Base-by-base conservation (phyloP, 23 tunicate genomes). In the Clavelina lepadiformis region DNA sequence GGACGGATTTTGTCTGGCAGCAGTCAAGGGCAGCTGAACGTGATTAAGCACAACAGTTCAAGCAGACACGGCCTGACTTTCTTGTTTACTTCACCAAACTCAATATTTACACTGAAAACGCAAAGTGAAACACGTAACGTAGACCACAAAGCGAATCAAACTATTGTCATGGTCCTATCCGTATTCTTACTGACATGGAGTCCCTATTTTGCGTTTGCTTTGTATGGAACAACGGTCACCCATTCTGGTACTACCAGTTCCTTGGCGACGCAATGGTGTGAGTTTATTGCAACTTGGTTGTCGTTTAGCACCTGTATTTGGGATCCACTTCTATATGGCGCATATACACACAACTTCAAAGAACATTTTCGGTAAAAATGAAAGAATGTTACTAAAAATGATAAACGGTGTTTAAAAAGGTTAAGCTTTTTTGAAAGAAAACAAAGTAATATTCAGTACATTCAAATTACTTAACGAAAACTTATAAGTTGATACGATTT, bases 241-340 rank as follows among this genome's bases (percentile, higher is more conserved):
- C 24, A 50, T 2, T 65, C 5, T 18, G 24, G 7, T 35, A 33
- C 18, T 32, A 59, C 58, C 52, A 2, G 23, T 38, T 33, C 91
- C 3, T 21, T 31, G 18, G 69, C 71, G 2, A 34, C 60, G n/a
- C 46, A 35, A 28, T 86, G 95, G 95, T 22, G 56, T 20, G 95
- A 86, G 25, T 86, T 86, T 65, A 4, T 72, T 1, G 60, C 65
- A 34, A 77, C 80, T 54, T 86, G 95, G 95, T 58, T 86, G 35
- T 77, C 95, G 24, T 46, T 77, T 62, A 49, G 66, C 58, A 78
- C 82, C 28, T 72, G 77, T 56, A 80, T 86, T 5, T 72, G 69
- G 65, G 95, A 86, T 72, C 95, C 95, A 7, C 68, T 86, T 34
- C 27, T 86, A 23, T 86, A 86, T 54, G 95, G 85, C 47, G 74